Conservation (phyloP, 2,113 vertebrate species). For the Nycticryphes semicollaris region DNA sequence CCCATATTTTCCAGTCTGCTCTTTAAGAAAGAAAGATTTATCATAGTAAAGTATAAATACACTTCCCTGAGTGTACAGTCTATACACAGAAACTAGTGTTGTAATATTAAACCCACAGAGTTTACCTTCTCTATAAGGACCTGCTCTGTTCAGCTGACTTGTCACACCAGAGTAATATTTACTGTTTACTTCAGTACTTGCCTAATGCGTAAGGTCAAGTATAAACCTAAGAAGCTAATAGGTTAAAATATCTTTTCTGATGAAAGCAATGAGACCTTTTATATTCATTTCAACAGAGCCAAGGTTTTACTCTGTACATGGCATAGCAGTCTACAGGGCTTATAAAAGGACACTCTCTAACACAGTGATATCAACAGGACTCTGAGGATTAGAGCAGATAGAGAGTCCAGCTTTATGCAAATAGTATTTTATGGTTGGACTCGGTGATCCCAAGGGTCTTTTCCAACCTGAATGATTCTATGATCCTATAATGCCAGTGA, state of each 20-base stretch:
- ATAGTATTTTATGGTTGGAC: not conserved
- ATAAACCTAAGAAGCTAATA: not conserved
- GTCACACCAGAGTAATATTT: not conserved
- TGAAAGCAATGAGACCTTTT: not conserved
- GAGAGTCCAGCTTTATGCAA: not conserved
- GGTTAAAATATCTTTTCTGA: not conserved
- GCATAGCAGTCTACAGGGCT: not conserved
- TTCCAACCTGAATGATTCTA: too few species aligned
- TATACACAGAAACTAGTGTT: not conserved
- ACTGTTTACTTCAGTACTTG: not conserved
- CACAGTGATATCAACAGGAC: not conserved
- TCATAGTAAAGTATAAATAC: constrained; percentile 4
- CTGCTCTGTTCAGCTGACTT: not conserved
- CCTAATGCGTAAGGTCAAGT: not conserved
- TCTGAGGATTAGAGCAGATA: not conserved
- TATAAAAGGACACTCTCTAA: not conserved
- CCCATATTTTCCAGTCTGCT: not conserved
- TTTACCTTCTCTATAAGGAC: constrained; percentile 26
- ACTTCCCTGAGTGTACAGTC: not conserved
- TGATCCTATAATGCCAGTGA: not conserved
- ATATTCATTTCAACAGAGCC: not conserved
- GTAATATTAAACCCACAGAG: not conserved
- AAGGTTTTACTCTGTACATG: not conserved
- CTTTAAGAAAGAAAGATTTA: constrained; percentile 38
- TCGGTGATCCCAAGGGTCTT: too few species aligned